A percentile compares a stretch with the other conserved stretches of the same genome.
These are phyloP conservation scores for Myanophis thanlyinensis DNA, from an alignment of 2,113 vertebrate genomes.

Conservation along the genomic window DNA sequence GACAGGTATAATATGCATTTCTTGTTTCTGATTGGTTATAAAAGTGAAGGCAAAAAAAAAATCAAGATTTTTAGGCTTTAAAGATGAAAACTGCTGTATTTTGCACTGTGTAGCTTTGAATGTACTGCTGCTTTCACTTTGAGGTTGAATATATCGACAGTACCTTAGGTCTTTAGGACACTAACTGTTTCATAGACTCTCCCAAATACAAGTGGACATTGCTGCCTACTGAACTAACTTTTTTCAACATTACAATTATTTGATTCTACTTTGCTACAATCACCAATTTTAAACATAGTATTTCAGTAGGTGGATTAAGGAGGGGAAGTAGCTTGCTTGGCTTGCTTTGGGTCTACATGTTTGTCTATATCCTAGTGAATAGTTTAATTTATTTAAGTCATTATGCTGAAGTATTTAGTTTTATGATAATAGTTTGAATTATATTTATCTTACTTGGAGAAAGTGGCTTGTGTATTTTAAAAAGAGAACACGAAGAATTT, in stretches of 20 bases:
- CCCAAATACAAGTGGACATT: conserved; percentile 70
- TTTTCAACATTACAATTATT: conserved; percentile 68
- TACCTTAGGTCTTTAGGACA: conserved; percentile 70
- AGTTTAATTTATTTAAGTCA: conserved; percentile 65
- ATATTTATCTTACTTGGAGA: conserved; percentile 70
- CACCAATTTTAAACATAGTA: conserved; percentile 67
- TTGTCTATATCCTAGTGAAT: conserved; percentile 65
- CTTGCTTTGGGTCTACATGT: conserved; percentile 69
- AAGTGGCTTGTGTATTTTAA: conserved; percentile 67
- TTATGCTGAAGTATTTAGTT: conserved; percentile 63
- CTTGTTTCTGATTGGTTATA: conserved; percentile 84
- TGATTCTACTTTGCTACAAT: conserved; percentile 76
- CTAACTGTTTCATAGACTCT: conserved; percentile 61
- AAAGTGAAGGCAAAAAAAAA: conserved; percentile 79
- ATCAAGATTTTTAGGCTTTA: conserved; percentile 77
- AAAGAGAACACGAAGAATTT: conserved; percentile 61
- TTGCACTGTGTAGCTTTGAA: conserved; percentile 79
- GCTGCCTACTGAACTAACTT: conserved; percentile 66
- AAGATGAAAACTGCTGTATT: conserved; percentile 72
- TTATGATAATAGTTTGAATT: conserved; percentile 65
- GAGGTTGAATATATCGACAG: conserved; percentile 71
- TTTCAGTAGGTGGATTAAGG: conserved; percentile 65
- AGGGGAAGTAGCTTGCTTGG: conserved; percentile 59
- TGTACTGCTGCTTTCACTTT: conserved; percentile 76
- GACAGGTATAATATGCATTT: conserved; percentile 91